These are phyloP conservation scores for Drosophila nigricruria DNA, from an alignment of 2,888 invertebrate species.

Conservation along the genomic window DNA sequence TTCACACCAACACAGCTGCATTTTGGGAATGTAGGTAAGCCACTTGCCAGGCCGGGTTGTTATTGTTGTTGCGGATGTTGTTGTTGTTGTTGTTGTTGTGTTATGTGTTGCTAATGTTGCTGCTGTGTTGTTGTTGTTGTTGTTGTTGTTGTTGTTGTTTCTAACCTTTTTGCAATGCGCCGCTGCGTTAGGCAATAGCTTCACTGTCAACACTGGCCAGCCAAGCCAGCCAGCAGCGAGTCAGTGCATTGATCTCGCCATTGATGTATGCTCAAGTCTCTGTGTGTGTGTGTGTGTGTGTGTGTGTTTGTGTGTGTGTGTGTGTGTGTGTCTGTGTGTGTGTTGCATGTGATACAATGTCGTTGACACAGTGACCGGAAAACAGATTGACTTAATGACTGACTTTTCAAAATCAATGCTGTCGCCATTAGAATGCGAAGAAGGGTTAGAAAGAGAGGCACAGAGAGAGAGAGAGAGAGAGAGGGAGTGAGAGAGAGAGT, in stretches of 20 bases:
- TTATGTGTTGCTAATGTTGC: slow-evolving; percentile 41
- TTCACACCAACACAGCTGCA: slow-evolving; percentile 66
- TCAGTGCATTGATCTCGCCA: slow-evolving; percentile 72
- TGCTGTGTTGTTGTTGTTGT: slow-evolving; percentile 33
- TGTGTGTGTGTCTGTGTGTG: slow-evolving; percentile 35
- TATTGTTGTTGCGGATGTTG: slow-evolving; percentile 31
- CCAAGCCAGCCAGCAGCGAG: slow-evolving; percentile 32
- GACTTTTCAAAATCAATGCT: slow-evolving; percentile 79
- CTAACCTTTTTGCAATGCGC: slow-evolving; percentile 76
- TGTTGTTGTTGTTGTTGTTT: slow-evolving; percentile 48
- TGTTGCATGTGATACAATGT: slow-evolving; percentile 75
- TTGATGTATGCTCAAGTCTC: slow-evolving; percentile 29
- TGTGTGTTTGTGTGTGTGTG: slow-evolving; percentile 7
- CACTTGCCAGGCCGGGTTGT: slow-evolving; percentile 66
- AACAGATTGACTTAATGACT: slow-evolving; percentile 83
- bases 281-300: slow-evolving; percentile 8
- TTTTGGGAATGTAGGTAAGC: slow-evolving; percentile 80
- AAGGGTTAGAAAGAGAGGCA: slow-evolving; percentile 18
- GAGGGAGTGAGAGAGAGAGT: background rate
- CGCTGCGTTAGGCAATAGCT: slow-evolving; percentile 72
- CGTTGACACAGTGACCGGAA: slow-evolving; percentile 83
- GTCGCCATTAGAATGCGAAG: slow-evolving; percentile 55
- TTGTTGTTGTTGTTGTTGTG: slow-evolving; percentile 30
- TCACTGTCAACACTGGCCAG: slow-evolving; percentile 70
- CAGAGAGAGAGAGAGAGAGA: background rate